phyloP scores from a whole-genome alignment of 2,888 invertebrate species.

The Drosophila koepferae region DNA sequence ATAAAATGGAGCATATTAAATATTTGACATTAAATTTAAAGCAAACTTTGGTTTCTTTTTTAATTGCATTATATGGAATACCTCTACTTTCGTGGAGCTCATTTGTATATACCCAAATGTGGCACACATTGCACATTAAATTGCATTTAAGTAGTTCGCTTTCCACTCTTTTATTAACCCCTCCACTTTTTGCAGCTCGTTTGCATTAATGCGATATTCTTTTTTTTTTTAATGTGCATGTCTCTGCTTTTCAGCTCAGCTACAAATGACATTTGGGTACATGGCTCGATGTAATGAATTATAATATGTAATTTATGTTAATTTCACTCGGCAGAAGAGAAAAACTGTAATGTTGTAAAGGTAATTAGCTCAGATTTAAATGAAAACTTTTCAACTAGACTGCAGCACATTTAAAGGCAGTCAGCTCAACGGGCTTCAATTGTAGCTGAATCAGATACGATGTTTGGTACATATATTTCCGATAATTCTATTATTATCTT shows the following conservation, averaged over 20 bases:
- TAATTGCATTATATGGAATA: not conserved
- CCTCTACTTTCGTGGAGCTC: not conserved
- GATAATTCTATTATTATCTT: not conserved
- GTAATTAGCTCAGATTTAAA: conserved; percentile 65
- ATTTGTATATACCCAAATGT: not conserved
- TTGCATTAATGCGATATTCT: conserved; percentile 25
- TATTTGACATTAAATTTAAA: not conserved
- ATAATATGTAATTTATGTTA: conserved; percentile 58
- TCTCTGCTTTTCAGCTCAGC: conserved; percentile 35
- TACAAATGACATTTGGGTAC: conserved; percentile 55
- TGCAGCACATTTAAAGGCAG: not conserved
- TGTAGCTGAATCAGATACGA: not conserved
- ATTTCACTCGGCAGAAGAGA: conserved; percentile 35
- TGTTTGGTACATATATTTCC: not conserved
- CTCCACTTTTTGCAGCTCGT: conserved; percentile 7
- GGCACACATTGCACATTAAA: conserved; percentile 28
- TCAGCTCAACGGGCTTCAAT: not conserved
- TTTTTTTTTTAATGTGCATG: conserved; percentile 25
- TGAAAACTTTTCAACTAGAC: conserved; percentile 20
- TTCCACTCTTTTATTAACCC: conserved; percentile 2
- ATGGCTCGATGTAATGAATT: conserved; percentile 52
- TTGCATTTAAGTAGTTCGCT: conserved; percentile 24
- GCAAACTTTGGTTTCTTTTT: not conserved
- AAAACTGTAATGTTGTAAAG: conserved; percentile 24
- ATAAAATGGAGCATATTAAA: not conserved